Evolutionary conservation across 92 coral and sea anemone species (phyloP), one percentile per base, ranked within the genome.

Genomic region (Phymanthus crucifer): DNA sequence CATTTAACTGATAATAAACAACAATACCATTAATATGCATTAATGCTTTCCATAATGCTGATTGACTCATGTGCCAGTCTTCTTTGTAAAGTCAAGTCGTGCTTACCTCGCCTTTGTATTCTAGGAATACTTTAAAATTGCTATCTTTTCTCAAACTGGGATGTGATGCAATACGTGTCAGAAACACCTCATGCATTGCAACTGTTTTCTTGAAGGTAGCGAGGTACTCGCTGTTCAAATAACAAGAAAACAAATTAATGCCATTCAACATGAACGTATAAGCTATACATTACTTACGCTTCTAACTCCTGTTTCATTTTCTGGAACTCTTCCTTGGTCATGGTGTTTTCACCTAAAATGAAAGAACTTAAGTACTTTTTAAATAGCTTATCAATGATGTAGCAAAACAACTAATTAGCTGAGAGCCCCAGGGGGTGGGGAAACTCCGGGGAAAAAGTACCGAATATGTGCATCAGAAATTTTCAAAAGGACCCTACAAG

Each of bases 151-250:
- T 89, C 46, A 96, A 84, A 23, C 93, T 96, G 33, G 99, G 99
- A 34, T 96, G 99, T 17, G 94, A 94, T 18, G 99, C 99, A 24
- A 96, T 80, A 29, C 99, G 91, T 27, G 95, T 93, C 46, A 96
- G 84, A 80, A 96, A 96, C 70, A 96, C 99, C 74, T 96, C 99
- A 73, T 96, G 99, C 99, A 96, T 96, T 31, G 99, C 99, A 19
- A 96, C 99, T 38, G 99, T 96, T 81, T 96, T 96, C 85, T 96
- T 96, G 74, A 96, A 96, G 29, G 99, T 96, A 82, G 99, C 99
- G 36, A 96, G 92, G 86, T 96, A 96, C 57, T 96, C 99, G 26
- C 99, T 96, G 78, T n/a, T n/a, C n/a, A 24, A 78, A 54, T 11
- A 4, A 54, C 26, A 24, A 54, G 64, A 54, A 24, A 54, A 54